phyloP scores from a whole-genome alignment of 2,113 vertebrate species.

The Hippocampus abdominalis region DNA sequence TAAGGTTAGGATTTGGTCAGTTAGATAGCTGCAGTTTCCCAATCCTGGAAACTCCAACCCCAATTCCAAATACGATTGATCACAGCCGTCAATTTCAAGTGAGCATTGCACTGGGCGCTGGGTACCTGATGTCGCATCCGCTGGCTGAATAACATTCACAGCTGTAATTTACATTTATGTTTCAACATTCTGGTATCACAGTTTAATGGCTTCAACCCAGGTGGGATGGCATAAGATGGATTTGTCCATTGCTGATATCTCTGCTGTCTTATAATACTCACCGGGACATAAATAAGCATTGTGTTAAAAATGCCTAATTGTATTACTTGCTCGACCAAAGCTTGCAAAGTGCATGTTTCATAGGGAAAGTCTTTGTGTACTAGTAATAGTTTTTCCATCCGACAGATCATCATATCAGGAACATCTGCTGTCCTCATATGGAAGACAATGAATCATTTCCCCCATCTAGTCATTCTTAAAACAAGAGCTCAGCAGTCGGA shows the following conservation, averaged over 20 bases:
- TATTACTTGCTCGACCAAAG: background rate
- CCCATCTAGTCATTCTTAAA: background rate
- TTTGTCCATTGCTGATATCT: background rate
- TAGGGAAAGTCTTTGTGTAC: background rate
- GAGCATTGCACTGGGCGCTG: background rate
- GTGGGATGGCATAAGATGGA: background rate
- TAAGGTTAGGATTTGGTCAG: background rate
- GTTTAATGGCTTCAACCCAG: background rate
- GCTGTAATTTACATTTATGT: background rate
- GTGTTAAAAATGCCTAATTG: background rate
- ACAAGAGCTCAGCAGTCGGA: background rate
- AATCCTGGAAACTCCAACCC: too few relatives aligned
- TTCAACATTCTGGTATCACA: background rate
- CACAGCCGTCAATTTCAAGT: background rate
- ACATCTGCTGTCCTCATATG: background rate
- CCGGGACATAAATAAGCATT: background rate
- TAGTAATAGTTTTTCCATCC: background rate
- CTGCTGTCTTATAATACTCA: background rate
- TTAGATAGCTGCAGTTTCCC: too few relatives aligned
- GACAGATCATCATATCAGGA: background rate
- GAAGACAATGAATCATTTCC: background rate
- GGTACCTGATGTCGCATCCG: background rate
- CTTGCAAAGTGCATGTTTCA: background rate
- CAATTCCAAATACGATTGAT: too few relatives aligned
- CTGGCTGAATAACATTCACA: background rate